Evolutionary conservation across 2,888 invertebrate species (phyloP).

Genomic region (Ormyrus thymus): DNA sequence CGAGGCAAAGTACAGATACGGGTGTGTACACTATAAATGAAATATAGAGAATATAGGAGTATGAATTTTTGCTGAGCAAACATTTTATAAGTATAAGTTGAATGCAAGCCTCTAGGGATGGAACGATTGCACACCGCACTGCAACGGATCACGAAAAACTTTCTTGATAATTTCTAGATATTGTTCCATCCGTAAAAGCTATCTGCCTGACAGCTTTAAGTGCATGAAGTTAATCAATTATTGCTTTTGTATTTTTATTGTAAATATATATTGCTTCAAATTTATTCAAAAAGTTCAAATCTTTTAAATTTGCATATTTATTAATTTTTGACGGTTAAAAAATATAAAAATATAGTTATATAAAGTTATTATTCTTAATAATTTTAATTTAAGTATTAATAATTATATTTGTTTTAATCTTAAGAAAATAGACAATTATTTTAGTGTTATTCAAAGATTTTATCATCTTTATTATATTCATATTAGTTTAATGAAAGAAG

Average conservation of each 20-base stretch:
- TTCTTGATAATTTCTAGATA: constrained; percentile 10
- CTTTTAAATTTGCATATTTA: too few species aligned
- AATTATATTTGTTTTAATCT: too few species aligned
- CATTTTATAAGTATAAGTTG: constrained; percentile 24
- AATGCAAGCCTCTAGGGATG: constrained; percentile 39
- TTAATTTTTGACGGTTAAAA: too few species aligned
- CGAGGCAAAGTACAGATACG: constrained; percentile 75
- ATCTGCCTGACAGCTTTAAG: constrained; percentile 34
- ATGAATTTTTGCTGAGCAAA: constrained; percentile 19
- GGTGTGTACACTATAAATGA: constrained; percentile 68
- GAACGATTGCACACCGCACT: constrained; percentile 36
- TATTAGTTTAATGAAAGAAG: too few species aligned
- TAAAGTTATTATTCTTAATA: constrained; percentile 4
- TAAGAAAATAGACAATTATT: too few species aligned
- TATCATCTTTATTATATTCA: too few species aligned
- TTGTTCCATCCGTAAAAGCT: constrained; percentile 39
- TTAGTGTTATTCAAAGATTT: too few species aligned
- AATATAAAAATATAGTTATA: too few species aligned
- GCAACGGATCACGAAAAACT: constrained; percentile 16
- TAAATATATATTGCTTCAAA: constrained; percentile 6
- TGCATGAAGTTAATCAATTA: constrained; percentile 38
- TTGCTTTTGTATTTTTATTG: constrained; percentile 34
- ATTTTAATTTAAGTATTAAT: neutral
- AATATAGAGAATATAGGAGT: constrained; percentile 5
- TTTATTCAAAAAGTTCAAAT: constrained; percentile 42